Evolutionary conservation across 1,140 invertebrate genomes (phyloP).

Genomic region (Drosophila guanche): DNA sequence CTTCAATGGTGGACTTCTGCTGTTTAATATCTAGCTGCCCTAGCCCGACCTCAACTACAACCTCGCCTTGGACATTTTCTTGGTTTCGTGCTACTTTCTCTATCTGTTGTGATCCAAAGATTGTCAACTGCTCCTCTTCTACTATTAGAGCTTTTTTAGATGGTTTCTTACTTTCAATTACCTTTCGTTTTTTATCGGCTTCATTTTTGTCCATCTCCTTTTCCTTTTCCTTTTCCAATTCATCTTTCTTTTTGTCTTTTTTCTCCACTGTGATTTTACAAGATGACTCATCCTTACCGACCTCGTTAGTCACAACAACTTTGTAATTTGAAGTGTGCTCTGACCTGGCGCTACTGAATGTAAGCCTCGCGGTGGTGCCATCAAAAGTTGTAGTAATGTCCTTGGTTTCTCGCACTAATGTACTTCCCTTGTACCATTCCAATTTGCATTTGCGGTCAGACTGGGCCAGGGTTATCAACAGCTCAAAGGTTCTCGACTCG

Average conservation of each 20-base stretch:
- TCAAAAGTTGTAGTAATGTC: slow-evolving; percentile 90
- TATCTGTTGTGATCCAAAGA: background rate
- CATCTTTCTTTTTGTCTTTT: slow-evolving; percentile 72
- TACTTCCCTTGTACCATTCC: slow-evolving; percentile 93
- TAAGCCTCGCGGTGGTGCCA: slow-evolving; percentile 90
- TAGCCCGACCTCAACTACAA: background rate
- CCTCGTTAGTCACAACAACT: slow-evolving; percentile 92
- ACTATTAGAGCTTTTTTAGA: background rate
- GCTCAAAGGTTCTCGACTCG: slow-evolving; percentile 91
- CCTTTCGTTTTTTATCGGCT: slow-evolving; percentile 71
- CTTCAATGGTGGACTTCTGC: slow-evolving; percentile 4
- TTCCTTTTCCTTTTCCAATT: slow-evolving; percentile 75
- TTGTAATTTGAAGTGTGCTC: slow-evolving; percentile 91
- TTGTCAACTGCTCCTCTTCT: slow-evolving; percentile 6
- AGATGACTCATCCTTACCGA: slow-evolving; percentile 91
- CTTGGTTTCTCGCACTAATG: slow-evolving; percentile 88
- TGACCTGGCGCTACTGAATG: slow-evolving; percentile 88
- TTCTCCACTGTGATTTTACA: slow-evolving; percentile 88
- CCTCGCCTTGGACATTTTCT: background rate
- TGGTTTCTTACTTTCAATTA: slow-evolving; percentile 33
- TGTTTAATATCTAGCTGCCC: slow-evolving; percentile 3
- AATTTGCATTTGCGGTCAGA: slow-evolving; percentile 91
- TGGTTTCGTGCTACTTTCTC: background rate
- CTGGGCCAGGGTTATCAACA: slow-evolving; percentile 89
- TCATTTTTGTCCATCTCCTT: slow-evolving; percentile 82